Conservation (phyloP, 2,113 vertebrate genomes). For the Athene cunicularia region DNA sequence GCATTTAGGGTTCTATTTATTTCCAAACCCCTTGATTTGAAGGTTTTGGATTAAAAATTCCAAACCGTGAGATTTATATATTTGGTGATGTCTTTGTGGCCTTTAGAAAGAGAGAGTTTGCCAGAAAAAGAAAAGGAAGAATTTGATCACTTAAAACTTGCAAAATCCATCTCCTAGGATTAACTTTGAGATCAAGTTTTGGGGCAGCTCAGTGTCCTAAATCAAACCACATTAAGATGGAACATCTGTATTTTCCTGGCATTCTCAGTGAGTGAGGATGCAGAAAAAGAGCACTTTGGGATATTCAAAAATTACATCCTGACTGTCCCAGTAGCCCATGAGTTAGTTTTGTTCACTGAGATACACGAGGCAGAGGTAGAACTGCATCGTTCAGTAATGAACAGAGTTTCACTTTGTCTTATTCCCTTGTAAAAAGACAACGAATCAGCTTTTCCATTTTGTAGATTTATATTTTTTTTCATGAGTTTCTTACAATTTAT, state of each 20-base stretch:
- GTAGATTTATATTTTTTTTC: not conserved
- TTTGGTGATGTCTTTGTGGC: not conserved
- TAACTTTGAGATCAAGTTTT: not conserved
- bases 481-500: not conserved
- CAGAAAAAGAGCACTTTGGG: not conserved
- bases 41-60: not conserved
- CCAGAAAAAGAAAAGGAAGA: not conserved
- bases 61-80: fast-evolving
- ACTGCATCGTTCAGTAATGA: not conserved
- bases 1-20: not conserved
- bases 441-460: not conserved
- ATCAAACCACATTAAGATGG: too few species aligned
- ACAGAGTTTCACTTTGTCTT: not conserved
- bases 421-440: not conserved
- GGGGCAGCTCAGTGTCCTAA: not conserved
- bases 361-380: not conserved
- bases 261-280: not conserved
- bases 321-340: not conserved
- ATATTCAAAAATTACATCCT: not conserved
- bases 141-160: not conserved
- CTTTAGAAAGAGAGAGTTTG: not conserved
- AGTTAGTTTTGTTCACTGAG: not conserved
- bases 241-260: not conserved
- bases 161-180: not conserved
- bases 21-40: not conserved